phyloP scores from a whole-genome alignment of 2,113 vertebrate genomes.

The Heterocephalus glaber region DNA sequence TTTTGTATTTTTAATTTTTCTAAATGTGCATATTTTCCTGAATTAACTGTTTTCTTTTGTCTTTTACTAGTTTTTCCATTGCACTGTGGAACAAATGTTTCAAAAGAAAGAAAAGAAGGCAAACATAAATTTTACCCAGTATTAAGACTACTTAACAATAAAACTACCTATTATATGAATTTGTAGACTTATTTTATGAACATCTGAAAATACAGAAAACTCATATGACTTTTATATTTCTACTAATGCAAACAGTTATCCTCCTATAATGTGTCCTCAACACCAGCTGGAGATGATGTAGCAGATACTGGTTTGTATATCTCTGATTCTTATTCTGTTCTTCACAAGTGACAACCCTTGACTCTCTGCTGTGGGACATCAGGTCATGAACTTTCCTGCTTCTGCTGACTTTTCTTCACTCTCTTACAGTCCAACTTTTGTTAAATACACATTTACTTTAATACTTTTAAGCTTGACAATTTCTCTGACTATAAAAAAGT shows the following conservation, averaged over 20 bases:
- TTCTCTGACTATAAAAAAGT: not conserved
- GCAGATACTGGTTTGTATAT: not conserved
- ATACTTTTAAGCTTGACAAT: not conserved
- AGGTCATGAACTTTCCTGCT: not conserved
- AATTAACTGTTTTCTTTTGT: not conserved
- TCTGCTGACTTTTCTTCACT: not conserved
- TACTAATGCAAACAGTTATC: not conserved
- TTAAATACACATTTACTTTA: not conserved
- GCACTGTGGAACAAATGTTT: not conserved
- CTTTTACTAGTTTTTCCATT: not conserved
- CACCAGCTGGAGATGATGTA: not conserved
- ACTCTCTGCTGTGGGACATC: not conserved
- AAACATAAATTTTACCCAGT: not conserved
- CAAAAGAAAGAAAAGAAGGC: not conserved
- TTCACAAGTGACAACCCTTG: not conserved
- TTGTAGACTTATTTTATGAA: not conserved
- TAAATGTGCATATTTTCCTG: not conserved
- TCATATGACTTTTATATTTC: not conserved
- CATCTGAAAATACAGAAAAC: not conserved
- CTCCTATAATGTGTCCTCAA: not conserved
- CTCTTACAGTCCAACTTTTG: not conserved
- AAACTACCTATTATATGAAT: not conserved
- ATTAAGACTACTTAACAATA: not conserved
- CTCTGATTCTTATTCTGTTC: not conserved
- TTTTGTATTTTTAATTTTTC: not conserved